These are phyloP conservation scores for Caenorhabditis briggsae DNA, from an alignment of 1,140 invertebrate genomes.

Conservation along the genomic window DNA sequence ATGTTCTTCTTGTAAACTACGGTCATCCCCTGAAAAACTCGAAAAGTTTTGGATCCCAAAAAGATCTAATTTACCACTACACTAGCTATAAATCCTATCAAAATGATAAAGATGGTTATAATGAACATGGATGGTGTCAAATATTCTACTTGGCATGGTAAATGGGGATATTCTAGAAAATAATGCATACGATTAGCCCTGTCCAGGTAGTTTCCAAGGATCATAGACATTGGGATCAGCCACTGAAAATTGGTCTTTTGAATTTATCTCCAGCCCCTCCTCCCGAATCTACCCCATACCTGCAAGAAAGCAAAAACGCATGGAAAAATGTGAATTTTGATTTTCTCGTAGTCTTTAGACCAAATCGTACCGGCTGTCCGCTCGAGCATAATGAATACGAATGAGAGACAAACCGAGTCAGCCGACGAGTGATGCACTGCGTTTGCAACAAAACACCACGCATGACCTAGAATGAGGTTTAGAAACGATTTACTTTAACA, in stretches of 20 bases:
- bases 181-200: conserved; percentile 3
- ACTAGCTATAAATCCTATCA: conserved; percentile 29
- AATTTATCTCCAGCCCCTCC: too few species aligned
- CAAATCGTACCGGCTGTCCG: conserved; percentile 24
- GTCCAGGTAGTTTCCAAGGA: conserved; percentile 22
- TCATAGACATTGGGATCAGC: conserved; percentile 16
- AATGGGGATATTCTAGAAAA: conserved; percentile 12
- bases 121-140: conserved; percentile 13
- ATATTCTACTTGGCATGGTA: conserved; percentile 24
- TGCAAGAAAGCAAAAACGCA: conserved; percentile 14
- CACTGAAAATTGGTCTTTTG: not conserved
- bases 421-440: conserved; percentile 27
- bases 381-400: conserved; percentile 41
- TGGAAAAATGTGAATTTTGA: conserved; percentile 26
- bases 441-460: conserved; percentile 38
- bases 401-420: conserved; percentile 20
- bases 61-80: not conserved
- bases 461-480: not conserved
- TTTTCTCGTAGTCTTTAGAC: conserved; percentile 36
- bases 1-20: conserved; percentile 4
- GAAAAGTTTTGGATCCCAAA: not conserved
- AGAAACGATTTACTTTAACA: not conserved
- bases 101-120: not conserved
- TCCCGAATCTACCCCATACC: not conserved
- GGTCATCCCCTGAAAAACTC: not conserved